Conservation (phyloP, 2,797 vertebrate genomes). For the Apogon hyalosoma region DNA sequence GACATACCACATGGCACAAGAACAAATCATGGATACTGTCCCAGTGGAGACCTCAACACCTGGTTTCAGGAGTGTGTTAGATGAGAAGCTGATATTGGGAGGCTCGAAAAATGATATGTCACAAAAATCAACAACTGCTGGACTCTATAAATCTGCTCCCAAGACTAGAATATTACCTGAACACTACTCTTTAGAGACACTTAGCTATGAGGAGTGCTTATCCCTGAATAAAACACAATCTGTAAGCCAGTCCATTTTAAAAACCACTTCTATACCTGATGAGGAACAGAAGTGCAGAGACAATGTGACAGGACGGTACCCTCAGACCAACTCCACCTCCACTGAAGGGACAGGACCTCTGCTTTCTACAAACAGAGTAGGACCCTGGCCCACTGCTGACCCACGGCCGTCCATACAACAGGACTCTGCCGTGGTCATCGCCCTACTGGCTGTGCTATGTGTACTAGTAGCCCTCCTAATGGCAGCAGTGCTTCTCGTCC, state of each 20-base stretch:
- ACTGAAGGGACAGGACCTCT: slow-evolving; percentile 34
- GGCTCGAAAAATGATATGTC: slow-evolving; percentile 14
- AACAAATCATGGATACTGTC: neutral
- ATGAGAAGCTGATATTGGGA: slow-evolving; percentile 19
- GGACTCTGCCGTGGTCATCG: slow-evolving; percentile 59
- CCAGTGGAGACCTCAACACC: slow-evolving; percentile 8
- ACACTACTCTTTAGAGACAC: slow-evolving; percentile 70
- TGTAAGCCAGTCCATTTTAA: slow-evolving; percentile 33
- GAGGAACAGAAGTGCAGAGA: slow-evolving; percentile 59
- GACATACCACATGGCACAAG: neutral
- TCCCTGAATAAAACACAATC: slow-evolving; percentile 65
- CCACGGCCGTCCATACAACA: slow-evolving; percentile 18
- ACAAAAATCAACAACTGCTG: neutral
- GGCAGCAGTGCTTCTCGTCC: slow-evolving; percentile 70
- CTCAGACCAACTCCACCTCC: slow-evolving; percentile 44
- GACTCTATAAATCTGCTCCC: neutral
- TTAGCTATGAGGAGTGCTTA: slow-evolving; percentile 82
- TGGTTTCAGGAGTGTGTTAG: neutral
- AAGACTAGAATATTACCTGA: slow-evolving; percentile 36
- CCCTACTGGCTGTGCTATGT: slow-evolving; percentile 76
- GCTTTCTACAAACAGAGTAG: slow-evolving; percentile 60
- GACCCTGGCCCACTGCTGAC: slow-evolving; percentile 31
- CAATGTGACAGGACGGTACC: slow-evolving; percentile 48
- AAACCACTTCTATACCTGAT: slow-evolving; percentile 44
- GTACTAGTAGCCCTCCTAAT: slow-evolving; percentile 73